Evolutionary conservation across 2,113 vertebrate species (phyloP), one percentile per base, ranked within the genome.

Genomic region (Eptatretus burgeri): DNA sequence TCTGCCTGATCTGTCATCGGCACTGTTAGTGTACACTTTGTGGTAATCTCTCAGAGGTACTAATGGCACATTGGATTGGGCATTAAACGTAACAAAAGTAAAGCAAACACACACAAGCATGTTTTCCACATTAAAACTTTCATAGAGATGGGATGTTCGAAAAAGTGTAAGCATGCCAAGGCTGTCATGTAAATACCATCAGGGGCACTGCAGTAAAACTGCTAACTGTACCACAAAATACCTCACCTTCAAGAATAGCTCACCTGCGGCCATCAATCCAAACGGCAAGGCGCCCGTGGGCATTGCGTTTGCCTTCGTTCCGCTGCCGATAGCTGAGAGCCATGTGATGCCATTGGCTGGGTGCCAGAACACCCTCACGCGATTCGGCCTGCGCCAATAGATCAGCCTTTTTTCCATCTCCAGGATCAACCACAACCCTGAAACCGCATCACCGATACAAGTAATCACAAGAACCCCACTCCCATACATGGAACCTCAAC

Each of bases 221-320:
- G 5, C 60, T 13, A 53, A 52, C n/a, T 17, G 53, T 56, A 56
- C 19, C 17, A 65, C 51, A 13, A 53, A 41, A 7, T 41, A 7
- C 27, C 3, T 41, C 27, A 41, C 27, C 19, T 65, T 65, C 41
- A 65, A 49, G 62, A 13, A 13, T 9, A 67, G 64, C 69, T 65
- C 75, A 98, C 91, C 84, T 84, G 72, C 89, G 80, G 65, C 85
- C 91, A 69, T 81, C 88, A 66, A 93, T 72, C 87, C 89, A 98
- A 4, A 85, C 74, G 11, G 73, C 73, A 66, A 98, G 72, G 13
- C 73, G 76, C 20, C 84, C 84, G 10, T 73, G 82, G 68, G 83
- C 70, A 68, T 78, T 91, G 69, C 88, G 95, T 73, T 91, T 93
- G 68, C 80, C 79, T 72, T 93, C 86, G 3, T 82, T 76, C 68